phyloP scores from a whole-genome alignment of 2,797 vertebrate species.

The Bradypodion ventrale region DNA sequence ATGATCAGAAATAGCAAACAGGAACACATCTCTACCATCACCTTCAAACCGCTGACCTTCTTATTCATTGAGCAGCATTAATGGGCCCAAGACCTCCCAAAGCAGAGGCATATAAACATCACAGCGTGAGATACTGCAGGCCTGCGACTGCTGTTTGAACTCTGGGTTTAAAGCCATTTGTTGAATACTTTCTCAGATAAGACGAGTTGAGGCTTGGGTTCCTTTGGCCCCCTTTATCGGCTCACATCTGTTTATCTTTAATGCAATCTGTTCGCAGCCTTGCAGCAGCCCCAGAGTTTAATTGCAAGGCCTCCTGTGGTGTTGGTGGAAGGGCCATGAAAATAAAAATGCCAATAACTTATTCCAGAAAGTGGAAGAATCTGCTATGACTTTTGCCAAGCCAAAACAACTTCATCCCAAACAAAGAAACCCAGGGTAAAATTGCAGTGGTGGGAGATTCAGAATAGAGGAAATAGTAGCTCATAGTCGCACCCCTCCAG shows the following conservation, averaged over 20 bases:
- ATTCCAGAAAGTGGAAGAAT: conserved; percentile 32
- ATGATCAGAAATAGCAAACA: conserved; percentile 6
- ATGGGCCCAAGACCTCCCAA: conserved; percentile 10
- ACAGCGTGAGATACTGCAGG: conserved; percentile 14
- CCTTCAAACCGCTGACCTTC: conserved; percentile 11
- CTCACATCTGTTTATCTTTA: conserved; percentile 61
- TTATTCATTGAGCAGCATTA: background rate
- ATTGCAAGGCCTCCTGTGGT: background rate
- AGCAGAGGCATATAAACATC: conserved; percentile 40
- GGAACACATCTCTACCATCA: conserved; percentile 1
- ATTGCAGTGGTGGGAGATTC: too few relatives aligned
- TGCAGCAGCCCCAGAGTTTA: conserved; percentile 30
- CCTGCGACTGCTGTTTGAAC: conserved; percentile 34
- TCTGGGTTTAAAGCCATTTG: background rate
- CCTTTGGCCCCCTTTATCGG: background rate
- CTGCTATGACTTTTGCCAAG: accelerated
- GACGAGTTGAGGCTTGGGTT: conserved; percentile 2
- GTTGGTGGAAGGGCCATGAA: background rate
- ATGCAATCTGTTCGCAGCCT: background rate
- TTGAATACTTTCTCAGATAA: conserved; percentile 42
- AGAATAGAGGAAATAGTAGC: too few relatives aligned
- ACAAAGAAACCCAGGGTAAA: too few relatives aligned
- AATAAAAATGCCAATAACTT: background rate
- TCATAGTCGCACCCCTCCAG: too few relatives aligned
- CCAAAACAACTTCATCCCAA: too few relatives aligned